Percentiles rank a stretch among this genome's conserved stretches.
phyloP scores from a whole-genome alignment of 1,140 invertebrate genomes.

The fruit fly (Drosophila melanogaster) region DNA sequence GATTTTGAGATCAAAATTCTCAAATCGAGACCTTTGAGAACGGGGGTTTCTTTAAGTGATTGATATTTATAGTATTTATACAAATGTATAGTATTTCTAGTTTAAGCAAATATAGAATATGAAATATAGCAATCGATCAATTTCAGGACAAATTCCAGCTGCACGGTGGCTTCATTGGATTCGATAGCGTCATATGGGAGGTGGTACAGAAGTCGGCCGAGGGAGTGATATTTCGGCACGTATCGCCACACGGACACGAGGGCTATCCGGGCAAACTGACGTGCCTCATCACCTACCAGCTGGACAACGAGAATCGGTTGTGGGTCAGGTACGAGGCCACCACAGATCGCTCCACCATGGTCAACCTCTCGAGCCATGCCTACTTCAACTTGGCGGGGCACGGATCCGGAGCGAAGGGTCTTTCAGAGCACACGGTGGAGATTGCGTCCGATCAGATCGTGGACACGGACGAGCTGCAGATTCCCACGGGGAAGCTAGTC shows the following conservation, averaged over 20 bases:
- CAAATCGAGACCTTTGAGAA: too few species aligned
- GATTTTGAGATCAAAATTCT: too few species aligned
- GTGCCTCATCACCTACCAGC: conserved; percentile 88
- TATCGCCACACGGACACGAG: conserved; percentile 93
- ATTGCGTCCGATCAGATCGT: conserved; percentile 91
- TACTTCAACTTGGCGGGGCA: conserved; percentile 97
- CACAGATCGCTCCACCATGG: conserved; percentile 91
- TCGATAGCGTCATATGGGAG: conserved; percentile 92
- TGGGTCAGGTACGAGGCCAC: conserved; percentile 90
- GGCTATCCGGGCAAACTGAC: conserved; percentile 92
- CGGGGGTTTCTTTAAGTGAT: too few species aligned
- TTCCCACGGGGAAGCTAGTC: conserved; percentile 91
- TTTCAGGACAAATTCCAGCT: conserved; percentile 89
- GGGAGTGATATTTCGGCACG: conserved; percentile 88
- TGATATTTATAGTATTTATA: too few species aligned
- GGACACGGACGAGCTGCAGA: conserved; percentile 89
- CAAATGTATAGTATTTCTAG: neutral
- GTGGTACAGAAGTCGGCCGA: conserved; percentile 84
- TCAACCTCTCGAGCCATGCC: conserved; percentile 96
- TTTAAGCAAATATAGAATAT: neutral
- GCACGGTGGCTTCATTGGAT: conserved; percentile 95
- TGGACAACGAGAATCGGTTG: conserved; percentile 90
- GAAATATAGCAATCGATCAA: conserved; percentile 85
- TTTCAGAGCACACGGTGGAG: conserved; percentile 90
- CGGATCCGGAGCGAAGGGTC: conserved; percentile 85